A percentile compares a stretch with the other conserved stretches of the same genome.
phyloP scores from a whole-genome alignment of 2,797 vertebrate species.

The Podarcis siculus region DNA sequence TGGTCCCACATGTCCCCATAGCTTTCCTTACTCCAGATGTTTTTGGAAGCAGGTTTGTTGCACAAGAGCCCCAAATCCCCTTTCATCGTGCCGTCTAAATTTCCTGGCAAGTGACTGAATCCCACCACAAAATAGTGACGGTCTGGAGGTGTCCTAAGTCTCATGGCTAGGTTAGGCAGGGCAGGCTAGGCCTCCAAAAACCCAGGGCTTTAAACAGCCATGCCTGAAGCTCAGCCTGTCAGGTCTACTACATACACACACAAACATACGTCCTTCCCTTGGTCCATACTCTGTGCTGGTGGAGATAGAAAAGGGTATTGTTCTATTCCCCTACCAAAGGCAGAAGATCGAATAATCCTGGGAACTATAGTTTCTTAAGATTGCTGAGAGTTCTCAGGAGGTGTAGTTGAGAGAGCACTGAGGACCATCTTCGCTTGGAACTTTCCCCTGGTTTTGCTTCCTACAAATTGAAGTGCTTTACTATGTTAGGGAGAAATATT shows the following conservation, averaged over 20 bases:
- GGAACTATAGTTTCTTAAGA: neutral
- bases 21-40: too few species aligned
- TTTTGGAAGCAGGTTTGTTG: too few species aligned
- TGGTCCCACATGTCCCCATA: too few species aligned
- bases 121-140: too few species aligned
- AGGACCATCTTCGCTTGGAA: slow-evolving; percentile 3
- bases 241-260: neutral
- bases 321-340: neutral
- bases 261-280: too few species aligned
- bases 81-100: too few species aligned
- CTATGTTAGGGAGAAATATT: slow-evolving; percentile 20
- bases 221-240: neutral
- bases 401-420: neutral
- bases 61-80: too few species aligned
- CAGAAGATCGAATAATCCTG: neutral
- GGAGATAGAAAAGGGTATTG: neutral
- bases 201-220: neutral
- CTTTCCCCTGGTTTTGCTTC: neutral
- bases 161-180: neutral
- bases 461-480: slow-evolving; percentile 31
- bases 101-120: too few species aligned
- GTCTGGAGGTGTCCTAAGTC: too few species aligned
- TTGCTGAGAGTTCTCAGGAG: neutral
- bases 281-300: neutral
- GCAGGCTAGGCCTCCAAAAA: too few species aligned